Evolutionary conservation across 2,888 invertebrate species (phyloP).

Genomic region (Silvanus unidentatus): DNA sequence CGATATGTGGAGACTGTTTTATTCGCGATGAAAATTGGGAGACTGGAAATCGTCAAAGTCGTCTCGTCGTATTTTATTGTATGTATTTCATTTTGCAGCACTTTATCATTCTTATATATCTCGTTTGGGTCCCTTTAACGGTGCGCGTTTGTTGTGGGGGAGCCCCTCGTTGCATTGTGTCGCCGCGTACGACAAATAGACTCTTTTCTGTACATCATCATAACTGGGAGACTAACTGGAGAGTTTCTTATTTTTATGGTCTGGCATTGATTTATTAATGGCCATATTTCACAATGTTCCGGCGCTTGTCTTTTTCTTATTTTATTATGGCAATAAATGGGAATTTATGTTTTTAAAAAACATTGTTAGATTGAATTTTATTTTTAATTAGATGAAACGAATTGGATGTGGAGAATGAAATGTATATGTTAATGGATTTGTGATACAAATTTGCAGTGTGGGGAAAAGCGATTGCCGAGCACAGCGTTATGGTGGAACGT

Average conservation of each 20-base stretch:
- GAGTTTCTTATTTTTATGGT: constrained; percentile 32
- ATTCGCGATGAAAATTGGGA: constrained; percentile 20
- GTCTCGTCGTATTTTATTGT: constrained; percentile 34
- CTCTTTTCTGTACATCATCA: constrained; percentile 18
- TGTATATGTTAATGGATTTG: no score
- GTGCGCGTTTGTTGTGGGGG: no score
- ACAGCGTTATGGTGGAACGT: constrained; percentile 27
- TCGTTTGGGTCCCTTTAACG: constrained; percentile 36
- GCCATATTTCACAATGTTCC: background rate
- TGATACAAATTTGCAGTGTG: no score
- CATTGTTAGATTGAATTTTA: no score
- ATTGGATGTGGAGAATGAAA: background rate
- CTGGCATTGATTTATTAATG: constrained; percentile 14
- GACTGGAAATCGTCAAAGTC: constrained; percentile 35
- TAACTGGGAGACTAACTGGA: constrained; percentile 36
- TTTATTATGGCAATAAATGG: background rate
- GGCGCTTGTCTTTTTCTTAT: background rate
- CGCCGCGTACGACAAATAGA: constrained; percentile 24
- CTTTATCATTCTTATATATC: constrained; percentile 44
- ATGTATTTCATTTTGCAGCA: constrained; percentile 41
- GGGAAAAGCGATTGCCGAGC: constrained; percentile 13
- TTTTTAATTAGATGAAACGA: no score
- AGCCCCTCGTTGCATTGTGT: no score
- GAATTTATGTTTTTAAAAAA: no score
- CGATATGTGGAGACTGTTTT: constrained; percentile 30